Evolutionary conservation across 2,797 vertebrate species (phyloP), one percentile per base, ranked within the genome.

Genomic region (Acridotheres tristis): DNA sequence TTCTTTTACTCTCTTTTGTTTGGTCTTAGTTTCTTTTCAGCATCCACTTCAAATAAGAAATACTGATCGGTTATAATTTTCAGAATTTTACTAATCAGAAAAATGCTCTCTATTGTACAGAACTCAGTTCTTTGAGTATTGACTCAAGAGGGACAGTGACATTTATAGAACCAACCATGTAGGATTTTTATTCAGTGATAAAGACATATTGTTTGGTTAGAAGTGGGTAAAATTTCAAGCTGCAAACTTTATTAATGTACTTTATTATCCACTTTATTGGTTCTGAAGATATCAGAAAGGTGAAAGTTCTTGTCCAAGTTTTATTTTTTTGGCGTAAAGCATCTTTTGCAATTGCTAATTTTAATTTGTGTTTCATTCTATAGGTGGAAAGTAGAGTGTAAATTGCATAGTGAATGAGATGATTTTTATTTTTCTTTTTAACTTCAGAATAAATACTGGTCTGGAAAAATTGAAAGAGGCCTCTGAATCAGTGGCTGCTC

Each of bases 391-490:
- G 10, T 1, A 1, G 20, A 68, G 4, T 38, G 9, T 42, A 59
- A 85, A 86, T 66, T 72, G 3, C 22, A 40, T 4, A 38, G 29
- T 16, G 14, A 79, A 34, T 36, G 57, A 36, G 5, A 30, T 65
- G 6, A 5, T 85, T 23, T 30, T 58, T 80, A 21, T 47, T 68
- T 93, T 92, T 2, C 21, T 82, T 94, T 97, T 93, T 32, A 84
- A 96, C 51, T 94, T 66, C 80, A 99, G 99, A 97, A 98, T 99
- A 98, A 99, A 99, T 92, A 99, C 98, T 54, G 99, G 99, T 72
- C 98, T 99, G 55, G 96, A 99, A 97, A 99, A 99, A 91, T 95
- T 99, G 36, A 99, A 98, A 96, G 99, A 99, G 96, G 99, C 99
- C 12, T 99, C 99, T 2, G 98, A 99, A 89, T 99, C 99, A 4